These are phyloP conservation scores for Delia radicum DNA, from an alignment of 1,140 invertebrate genomes.

Conservation along the genomic window DNA sequence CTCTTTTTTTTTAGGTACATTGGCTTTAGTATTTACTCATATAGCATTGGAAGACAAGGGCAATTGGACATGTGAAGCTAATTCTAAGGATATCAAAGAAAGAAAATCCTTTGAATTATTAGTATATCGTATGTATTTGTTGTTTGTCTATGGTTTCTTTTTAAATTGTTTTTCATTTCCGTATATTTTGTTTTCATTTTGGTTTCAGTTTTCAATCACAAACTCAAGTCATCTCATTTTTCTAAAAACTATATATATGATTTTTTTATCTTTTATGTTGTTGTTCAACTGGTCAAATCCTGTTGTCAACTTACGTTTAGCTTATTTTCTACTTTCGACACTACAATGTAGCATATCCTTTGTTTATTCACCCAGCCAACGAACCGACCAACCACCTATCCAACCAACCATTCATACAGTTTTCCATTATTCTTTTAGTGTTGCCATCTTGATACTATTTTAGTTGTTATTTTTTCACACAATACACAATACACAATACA, in stretches of 20 bases:
- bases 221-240: not conserved
- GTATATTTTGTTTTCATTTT: not conserved
- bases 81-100: conserved; percentile 29
- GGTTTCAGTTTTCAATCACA: not conserved
- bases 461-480: not conserved
- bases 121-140: conserved; percentile 55
- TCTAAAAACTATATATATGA: not conserved
- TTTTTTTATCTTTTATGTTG: not conserved
- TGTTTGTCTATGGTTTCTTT: no score
- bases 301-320: not conserved
- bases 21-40: conserved; percentile 55
- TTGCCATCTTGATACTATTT: not conserved
- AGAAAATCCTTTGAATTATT: conserved; percentile 54
- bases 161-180: not conserved
- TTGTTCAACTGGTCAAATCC: not conserved
- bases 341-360: no score
- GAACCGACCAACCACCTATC: not conserved
- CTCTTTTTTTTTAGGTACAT: conserved; percentile 33
- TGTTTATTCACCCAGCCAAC: not conserved
- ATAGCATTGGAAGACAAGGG: conserved; percentile 52
- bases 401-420: not conserved
- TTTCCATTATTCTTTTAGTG: not conserved
- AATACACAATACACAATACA: no score
- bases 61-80: conserved; percentile 53
- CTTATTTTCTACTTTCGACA: not conserved